Evolutionary conservation across 2,888 invertebrate species (phyloP), one percentile per base, ranked within the genome.

Genomic region (Andrena chrysosceles): DNA sequence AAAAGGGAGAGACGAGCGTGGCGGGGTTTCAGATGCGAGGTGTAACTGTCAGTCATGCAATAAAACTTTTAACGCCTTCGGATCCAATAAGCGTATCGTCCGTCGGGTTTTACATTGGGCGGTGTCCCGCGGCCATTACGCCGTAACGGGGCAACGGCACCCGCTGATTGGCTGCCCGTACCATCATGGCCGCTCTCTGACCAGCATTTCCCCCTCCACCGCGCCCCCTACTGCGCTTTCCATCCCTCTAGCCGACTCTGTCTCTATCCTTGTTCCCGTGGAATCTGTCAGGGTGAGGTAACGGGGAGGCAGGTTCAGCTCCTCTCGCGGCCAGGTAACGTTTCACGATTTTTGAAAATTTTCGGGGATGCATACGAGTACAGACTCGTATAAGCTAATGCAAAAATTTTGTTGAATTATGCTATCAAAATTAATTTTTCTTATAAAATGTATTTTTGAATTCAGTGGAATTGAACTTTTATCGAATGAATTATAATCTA

Each of bases 121-220:
- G 93, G 91, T 78, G 89, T 90, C 89, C 85, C 87, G 93, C 94
- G 90, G 94, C 94, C 94, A 94, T 94, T 92, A 94, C 91, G 88
- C 89, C 89, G 88, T 90, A 91, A 93, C 92, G 85, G 90, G 83
- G 62, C 70, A 82, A 87, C 54, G 81, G 74, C 42, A 49, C 68
- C 29, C 77, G 59, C 80, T 89, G 87, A 94, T 93, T 94, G 93
- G 94, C 77, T 77, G 49, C 23, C 3, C 16, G 71, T 66, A 35
- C 85, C 91, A 94, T 93, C 93, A 94, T 94, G 93, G 94, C 94
- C 79, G 93, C 91, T 90, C 90, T 78, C 84, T 87, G 81, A 76
- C 84, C 85, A 72, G 83, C 56, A 82, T 72, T 89, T 85, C 87
- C 89, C 91, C 91, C 88, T 79, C 88, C 84, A 75, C 2, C 13